Percentiles rank a stretch among this genome's conserved stretches.
Conservation (phyloP, 2,888 invertebrate genomes). For the Cantharis lateralis region DNA sequence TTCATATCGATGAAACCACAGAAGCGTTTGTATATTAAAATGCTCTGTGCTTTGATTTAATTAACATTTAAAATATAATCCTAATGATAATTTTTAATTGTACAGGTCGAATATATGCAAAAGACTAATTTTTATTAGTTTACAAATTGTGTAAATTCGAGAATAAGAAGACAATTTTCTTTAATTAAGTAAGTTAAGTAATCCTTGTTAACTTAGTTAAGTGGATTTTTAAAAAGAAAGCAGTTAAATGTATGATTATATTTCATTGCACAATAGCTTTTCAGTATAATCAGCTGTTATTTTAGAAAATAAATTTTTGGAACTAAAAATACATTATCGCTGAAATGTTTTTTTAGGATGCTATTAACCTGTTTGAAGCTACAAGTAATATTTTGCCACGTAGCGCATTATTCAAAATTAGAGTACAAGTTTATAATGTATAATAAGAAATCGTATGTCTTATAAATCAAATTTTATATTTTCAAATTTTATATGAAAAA, state of each 20-base stretch:
- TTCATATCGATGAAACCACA: too few species aligned
- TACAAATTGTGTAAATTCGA: too few species aligned
- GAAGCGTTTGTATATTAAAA: too few species aligned
- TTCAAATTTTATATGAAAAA: too few species aligned
- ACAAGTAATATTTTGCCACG: background rate
- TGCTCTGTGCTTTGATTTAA: too few species aligned
- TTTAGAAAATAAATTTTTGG: background rate
- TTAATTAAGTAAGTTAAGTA: too few species aligned
- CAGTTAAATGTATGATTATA: background rate
- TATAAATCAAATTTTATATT: background rate
- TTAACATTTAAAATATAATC: too few species aligned
- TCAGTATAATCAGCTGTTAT: background rate
- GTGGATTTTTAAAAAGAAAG: background rate
- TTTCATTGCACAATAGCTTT: background rate
- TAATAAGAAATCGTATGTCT: background rate
- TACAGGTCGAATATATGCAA: too few species aligned
- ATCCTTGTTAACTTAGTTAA: too few species aligned
- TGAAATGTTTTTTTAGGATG: background rate
- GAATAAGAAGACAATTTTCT: too few species aligned
- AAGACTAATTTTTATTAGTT: too few species aligned
- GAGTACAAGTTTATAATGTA: background rate
- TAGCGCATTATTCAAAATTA: background rate
- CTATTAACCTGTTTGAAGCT: background rate
- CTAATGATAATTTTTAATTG: too few species aligned
- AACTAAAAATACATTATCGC: background rate